Conservation (phyloP, 2,113 vertebrate genomes). For the Mesoclemmys tuberculata region DNA sequence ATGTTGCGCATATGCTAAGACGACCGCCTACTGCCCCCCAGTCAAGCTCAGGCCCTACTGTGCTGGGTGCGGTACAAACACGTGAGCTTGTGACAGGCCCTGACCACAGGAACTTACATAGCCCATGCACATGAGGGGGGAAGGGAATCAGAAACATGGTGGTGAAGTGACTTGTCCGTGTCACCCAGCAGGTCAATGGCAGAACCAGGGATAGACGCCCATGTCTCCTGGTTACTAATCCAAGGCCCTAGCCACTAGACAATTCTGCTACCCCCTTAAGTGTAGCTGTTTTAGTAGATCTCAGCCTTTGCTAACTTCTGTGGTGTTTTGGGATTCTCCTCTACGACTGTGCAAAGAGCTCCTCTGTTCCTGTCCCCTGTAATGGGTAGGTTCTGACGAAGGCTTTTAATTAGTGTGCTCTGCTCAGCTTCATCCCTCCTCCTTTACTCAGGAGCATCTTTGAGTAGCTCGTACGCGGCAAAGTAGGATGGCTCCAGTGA, state of each 20-base stretch:
- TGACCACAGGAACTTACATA: not conserved
- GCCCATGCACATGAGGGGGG: rapidly evolving
- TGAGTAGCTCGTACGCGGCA: not conserved
- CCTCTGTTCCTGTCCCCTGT: not conserved
- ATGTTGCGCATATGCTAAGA: not conserved
- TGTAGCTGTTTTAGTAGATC: not conserved
- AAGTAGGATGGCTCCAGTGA: rapidly evolving
- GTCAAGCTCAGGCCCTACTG: not conserved
- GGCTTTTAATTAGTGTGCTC: not conserved
- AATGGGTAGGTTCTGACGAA: not conserved
- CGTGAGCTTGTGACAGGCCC: not conserved
- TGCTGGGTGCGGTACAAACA: not conserved
- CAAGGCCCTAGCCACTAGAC: not conserved
- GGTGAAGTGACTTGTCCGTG: not conserved
- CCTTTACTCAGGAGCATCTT: not conserved
- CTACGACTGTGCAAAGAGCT: not conserved
- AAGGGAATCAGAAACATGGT: not conserved
- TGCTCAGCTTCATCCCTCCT: not conserved
- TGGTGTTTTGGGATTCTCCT: not conserved
- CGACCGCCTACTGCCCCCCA: too few relatives aligned
- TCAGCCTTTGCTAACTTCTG: not conserved
- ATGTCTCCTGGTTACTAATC: not conserved
- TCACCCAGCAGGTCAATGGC: not conserved
- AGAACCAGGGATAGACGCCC: not conserved
- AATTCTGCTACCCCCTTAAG: too few relatives aligned